Evolutionary conservation across 2,797 vertebrate genomes (phyloP).

Genomic region (Onychomys arenicola): DNA sequence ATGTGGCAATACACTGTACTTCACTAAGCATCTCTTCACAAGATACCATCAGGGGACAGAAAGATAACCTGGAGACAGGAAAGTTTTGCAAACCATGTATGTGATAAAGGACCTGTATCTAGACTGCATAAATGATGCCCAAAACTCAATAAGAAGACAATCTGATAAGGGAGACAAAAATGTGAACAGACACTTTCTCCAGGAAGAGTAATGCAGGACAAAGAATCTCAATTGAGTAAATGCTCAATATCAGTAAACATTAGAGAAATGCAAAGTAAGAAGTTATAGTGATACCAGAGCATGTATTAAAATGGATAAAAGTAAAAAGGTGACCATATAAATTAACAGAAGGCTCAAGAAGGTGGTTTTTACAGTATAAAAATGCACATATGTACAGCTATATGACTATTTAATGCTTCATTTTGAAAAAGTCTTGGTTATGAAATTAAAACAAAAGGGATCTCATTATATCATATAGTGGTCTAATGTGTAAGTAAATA

Average conservation of each 20-base stretch:
- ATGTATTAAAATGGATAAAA: not conserved
- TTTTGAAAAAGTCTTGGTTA: not conserved
- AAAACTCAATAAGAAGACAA: not conserved
- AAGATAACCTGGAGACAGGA: not conserved
- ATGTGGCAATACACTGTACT: not conserved
- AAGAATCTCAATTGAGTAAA: not conserved
- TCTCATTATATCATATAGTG: not conserved
- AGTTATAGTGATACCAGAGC: not conserved
- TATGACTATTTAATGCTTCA: not conserved
- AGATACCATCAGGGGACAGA: not conserved
- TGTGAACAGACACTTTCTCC: not conserved
- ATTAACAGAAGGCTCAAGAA: not conserved
- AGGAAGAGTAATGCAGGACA: not conserved
- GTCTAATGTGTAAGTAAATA: not conserved
- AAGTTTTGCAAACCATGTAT: not conserved
- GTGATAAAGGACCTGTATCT: not conserved
- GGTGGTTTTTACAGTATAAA: not conserved
- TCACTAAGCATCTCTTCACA: not conserved
- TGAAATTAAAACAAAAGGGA: not conserved
- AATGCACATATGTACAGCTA: not conserved
- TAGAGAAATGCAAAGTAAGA: not conserved
- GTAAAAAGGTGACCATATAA: not conserved
- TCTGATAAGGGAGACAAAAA: not conserved
- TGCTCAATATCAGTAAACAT: not conserved
- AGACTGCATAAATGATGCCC: not conserved